Percentiles rank a stretch among this genome's conserved stretches.
phyloP scores from a whole-genome alignment of 2,888 invertebrate genomes.

The Campopleginae sp. region DNA sequence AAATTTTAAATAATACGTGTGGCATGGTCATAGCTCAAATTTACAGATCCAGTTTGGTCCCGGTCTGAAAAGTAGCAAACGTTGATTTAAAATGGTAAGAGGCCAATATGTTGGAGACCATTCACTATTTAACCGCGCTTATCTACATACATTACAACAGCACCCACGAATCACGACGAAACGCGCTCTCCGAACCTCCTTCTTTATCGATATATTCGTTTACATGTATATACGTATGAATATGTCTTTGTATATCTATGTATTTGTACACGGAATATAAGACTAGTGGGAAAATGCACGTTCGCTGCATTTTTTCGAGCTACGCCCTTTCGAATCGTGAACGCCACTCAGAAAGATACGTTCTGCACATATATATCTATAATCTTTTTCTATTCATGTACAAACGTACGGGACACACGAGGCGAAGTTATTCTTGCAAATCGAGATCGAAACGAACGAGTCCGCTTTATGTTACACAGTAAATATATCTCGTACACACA shows the following conservation, averaged over 20 bases:
- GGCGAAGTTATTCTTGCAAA: constrained; percentile 45
- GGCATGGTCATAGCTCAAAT: constrained; percentile 64
- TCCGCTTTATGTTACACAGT: constrained; percentile 34
- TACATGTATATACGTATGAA: background rate
- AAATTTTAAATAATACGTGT: constrained; percentile 21
- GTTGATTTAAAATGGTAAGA: constrained; percentile 34
- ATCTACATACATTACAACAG: constrained; percentile 60
- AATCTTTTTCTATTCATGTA: constrained; percentile 1
- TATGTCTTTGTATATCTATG: constrained; percentile 1
- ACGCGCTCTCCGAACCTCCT: constrained; percentile 28
- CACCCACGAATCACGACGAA: constrained; percentile 66
- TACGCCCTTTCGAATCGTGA: constrained; percentile 68
- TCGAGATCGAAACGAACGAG: constrained; percentile 49
- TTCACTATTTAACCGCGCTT: constrained; percentile 57
- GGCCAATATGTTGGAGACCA: constrained; percentile 37
- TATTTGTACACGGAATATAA: constrained; percentile 29
- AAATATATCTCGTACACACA: background rate
- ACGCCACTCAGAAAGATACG: constrained; percentile 50
- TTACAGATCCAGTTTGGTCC: constrained; percentile 74
- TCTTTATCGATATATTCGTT: constrained; percentile 9
- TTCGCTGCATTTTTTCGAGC: constrained; percentile 62
- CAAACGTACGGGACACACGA: constrained; percentile 11
- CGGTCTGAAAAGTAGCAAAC: constrained; percentile 75
- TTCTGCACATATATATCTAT: constrained; percentile 6
- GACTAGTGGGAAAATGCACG: constrained; percentile 61